Percentiles rank a stretch among this genome's conserved stretches.
Conservation (phyloP, 2,888 invertebrate genomes). For the Caenorhabditis sp. region DNA sequence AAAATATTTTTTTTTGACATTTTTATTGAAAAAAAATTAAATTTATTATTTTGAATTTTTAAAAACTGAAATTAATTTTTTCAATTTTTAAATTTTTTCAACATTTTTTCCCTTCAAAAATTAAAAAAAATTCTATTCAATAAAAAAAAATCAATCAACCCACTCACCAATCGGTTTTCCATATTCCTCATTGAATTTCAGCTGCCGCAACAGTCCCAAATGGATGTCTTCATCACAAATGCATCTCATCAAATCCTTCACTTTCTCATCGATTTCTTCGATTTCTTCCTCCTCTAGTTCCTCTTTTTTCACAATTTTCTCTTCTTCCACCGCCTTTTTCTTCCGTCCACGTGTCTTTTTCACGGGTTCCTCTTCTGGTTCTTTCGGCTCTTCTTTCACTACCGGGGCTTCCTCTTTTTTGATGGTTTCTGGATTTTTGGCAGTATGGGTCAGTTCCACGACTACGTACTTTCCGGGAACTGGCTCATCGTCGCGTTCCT, state of each 20-base stretch:
- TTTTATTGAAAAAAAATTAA: too few species aligned
- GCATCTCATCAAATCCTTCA: conserved; percentile 50
- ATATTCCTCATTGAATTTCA: conserved; percentile 59
- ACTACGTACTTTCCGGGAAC: conserved; percentile 55
- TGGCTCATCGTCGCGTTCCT: conserved; percentile 42
- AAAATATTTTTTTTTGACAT: too few species aligned
- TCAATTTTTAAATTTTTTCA: too few species aligned
- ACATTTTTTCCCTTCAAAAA: too few species aligned
- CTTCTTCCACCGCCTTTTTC: conserved; percentile 10
- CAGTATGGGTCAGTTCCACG: conserved; percentile 35
- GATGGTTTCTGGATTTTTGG: conserved; percentile 9
- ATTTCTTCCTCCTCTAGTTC: conserved; percentile 7
- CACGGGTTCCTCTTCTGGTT: conserved; percentile 11
- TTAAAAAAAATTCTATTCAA: too few species aligned
- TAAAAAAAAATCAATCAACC: conserved; percentile 6
- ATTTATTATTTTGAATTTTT: too few species aligned
- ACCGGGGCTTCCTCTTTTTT: conserved; percentile 35
- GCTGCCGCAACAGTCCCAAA: conserved; percentile 52
- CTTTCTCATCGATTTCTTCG: conserved; percentile 24
- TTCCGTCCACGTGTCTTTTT: conserved; percentile 15
- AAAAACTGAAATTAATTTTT: too few species aligned
- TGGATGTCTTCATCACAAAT: conserved; percentile 64
- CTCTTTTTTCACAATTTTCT: conserved; percentile 7
- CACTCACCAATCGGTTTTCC: conserved; percentile 54
- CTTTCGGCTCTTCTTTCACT: conserved; percentile 16